phyloP scores from a whole-genome alignment of 2,113 vertebrate species.

The Sturnus vulgaris region DNA sequence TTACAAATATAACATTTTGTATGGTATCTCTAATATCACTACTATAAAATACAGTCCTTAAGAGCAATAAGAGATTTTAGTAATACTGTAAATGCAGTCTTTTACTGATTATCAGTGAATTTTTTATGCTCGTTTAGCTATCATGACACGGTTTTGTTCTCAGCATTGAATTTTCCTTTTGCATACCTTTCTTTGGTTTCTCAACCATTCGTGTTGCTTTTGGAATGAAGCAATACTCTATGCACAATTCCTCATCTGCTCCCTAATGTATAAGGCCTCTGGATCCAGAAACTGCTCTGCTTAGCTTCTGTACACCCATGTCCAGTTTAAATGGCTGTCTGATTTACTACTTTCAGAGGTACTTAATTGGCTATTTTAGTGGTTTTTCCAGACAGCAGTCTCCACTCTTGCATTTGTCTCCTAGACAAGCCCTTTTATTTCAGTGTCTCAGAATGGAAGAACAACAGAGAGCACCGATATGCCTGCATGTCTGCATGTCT shows the following conservation, averaged over 20 bases:
- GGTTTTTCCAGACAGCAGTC: not conserved
- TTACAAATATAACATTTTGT: not conserved
- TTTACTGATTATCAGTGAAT: not conserved
- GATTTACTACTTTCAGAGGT: not conserved
- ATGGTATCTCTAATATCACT: not conserved
- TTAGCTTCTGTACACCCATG: not conserved
- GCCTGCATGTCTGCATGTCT: not conserved
- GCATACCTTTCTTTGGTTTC: not conserved
- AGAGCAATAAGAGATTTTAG: not conserved
- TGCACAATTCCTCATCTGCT: not conserved
- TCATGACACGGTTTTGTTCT: not conserved
- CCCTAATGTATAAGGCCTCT: not conserved
- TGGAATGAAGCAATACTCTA: not conserved
- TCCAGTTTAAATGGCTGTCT: not conserved
- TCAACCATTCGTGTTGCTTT: not conserved
- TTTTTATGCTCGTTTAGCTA: not conserved
- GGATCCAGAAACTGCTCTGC: not conserved
- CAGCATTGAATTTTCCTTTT: not conserved
- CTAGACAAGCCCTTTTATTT: not conserved
- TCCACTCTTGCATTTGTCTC: not conserved
- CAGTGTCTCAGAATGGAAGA: not conserved
- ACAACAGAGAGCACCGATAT: not conserved
- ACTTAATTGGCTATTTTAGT: not conserved
- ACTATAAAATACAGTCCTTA: not conserved
- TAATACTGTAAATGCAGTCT: not conserved